These are phyloP conservation scores for Diorhabda elongata DNA, from an alignment of 1,140 invertebrate species.

Conservation along the genomic window DNA sequence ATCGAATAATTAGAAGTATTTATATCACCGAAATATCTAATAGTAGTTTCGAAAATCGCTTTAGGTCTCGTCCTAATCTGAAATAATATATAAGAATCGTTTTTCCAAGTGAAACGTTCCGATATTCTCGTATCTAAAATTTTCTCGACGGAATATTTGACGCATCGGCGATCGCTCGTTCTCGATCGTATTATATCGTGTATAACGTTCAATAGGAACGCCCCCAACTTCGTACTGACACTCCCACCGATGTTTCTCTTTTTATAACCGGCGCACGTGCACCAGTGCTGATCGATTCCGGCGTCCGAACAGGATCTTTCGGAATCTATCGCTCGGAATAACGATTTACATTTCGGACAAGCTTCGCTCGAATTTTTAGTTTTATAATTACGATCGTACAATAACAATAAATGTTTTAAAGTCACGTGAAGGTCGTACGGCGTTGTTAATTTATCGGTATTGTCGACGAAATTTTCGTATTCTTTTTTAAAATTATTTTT, in stretches of 20 bases:
- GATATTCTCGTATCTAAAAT: slow-evolving; percentile 25
- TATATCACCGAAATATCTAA: slow-evolving; percentile 21
- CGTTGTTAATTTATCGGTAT: slow-evolving; percentile 62
- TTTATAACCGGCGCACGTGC: slow-evolving; percentile 60
- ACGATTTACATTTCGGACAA: slow-evolving; percentile 62
- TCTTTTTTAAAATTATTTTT: slow-evolving; percentile 53
- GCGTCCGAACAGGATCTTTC: slow-evolving; percentile 69
- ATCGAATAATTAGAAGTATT: slow-evolving; percentile 27
- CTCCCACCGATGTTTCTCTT: slow-evolving; percentile 43
- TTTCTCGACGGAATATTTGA: slow-evolving; percentile 32
- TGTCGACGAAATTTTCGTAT: slow-evolving; percentile 57
- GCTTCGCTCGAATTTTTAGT: slow-evolving; percentile 45
- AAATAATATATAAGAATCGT: slow-evolving; percentile 30
- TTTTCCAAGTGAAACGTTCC: slow-evolving; percentile 24
- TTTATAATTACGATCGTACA: slow-evolving; percentile 46
- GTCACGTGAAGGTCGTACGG: slow-evolving; percentile 73
- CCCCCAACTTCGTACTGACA: slow-evolving; percentile 46
- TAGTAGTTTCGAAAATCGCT: slow-evolving; percentile 35
- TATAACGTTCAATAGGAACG: slow-evolving; percentile 47
- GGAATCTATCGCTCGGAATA: slow-evolving; percentile 60
- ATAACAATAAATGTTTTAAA: slow-evolving; percentile 46
- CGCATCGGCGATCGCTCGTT: slow-evolving; percentile 48
- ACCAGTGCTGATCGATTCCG: slow-evolving; percentile 72
- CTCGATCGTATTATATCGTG: slow-evolving; percentile 42
- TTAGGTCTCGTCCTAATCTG: slow-evolving; percentile 30